phyloP scores from a whole-genome alignment of 2,113 vertebrate genomes.

The Salminus brasiliensis region DNA sequence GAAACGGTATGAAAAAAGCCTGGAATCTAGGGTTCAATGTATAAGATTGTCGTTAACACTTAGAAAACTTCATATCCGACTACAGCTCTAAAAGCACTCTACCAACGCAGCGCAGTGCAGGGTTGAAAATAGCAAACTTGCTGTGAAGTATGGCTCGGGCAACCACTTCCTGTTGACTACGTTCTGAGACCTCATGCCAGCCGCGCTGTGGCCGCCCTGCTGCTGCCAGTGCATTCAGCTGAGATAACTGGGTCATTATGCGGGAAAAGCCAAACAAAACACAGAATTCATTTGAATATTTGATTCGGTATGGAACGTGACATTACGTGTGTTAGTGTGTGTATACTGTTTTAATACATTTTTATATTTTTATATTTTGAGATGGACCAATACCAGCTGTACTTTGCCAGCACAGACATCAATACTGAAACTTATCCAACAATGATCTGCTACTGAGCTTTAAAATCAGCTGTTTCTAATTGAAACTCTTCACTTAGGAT shows the following conservation, averaged over 20 bases:
- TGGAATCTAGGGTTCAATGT: too few relatives aligned
- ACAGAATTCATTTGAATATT: neutral
- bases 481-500: too few relatives aligned
- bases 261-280: neutral
- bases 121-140: conserved; percentile 2
- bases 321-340: neutral
- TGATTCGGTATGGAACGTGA: neutral
- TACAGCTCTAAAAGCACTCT: neutral
- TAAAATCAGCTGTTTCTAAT: too few relatives aligned
- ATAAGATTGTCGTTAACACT: too few relatives aligned
- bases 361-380: too few relatives aligned
- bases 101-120: neutral
- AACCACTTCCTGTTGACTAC: conserved; percentile 58
- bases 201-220: neutral
- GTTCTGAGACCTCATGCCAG: conserved; percentile 45
- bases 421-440: too few relatives aligned
- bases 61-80: neutral
- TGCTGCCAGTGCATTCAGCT: neutral
- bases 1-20: too few relatives aligned
- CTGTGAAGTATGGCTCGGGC: conserved; percentile 35
- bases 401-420: too few relatives aligned
- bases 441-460: too few relatives aligned
- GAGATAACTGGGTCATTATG: neutral
- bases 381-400: too few relatives aligned
- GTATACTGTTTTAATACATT: neutral